Evolutionary conservation across 2,888 invertebrate species (phyloP), one percentile per base, ranked within the genome.

Genomic region (Xanthia togata): DNA sequence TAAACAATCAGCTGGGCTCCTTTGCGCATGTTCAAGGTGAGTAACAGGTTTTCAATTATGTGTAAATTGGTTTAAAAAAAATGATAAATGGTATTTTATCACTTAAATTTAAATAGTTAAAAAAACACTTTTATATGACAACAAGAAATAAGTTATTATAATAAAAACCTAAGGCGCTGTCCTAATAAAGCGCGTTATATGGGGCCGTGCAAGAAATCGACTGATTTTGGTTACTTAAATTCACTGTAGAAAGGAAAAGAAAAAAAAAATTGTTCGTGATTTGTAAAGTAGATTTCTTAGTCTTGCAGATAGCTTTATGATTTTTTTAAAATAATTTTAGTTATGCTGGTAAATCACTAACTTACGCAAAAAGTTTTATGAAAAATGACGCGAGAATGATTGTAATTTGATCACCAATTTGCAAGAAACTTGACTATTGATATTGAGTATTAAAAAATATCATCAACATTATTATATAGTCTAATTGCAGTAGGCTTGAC

Each of bases 1-100:
- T 2, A 26, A 1, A 2, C 0, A 5, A 0, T 8, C 35, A 44
- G 26, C 44, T 26, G 8, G 0, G 26, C 0, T 0, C 0, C 2
- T 75, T 8, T 75, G 75, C 35, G 17, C 26, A 2, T 75, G 75
- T 53, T 9, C 75, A 44, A 3, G 5, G 75, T 75, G 35, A 64
- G 75, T 75, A 62, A 35, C 12, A n/a, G 8, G 12, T 12, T 71
- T n/a, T 17, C 11, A 4, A 20, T 38, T 50, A 23, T 31, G 23
- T 65, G 31, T 9, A 12, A 14, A 59, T 20, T 31, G 59, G n/a
- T 31, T 55, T 38, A 31, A 31, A 31, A 31, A 31, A 38, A 38
- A 38, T 35, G 35, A 38, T 38, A 6, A 38, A 38, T 38, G 38
- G 0, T 6, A 38, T 6, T 38, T 6, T 6, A 38, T 6, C 0